Percentiles rank a stretch among this genome's conserved stretches.
phyloP scores from a whole-genome alignment of 2,113 vertebrate genomes.

The Phasianus colchicus region DNA sequence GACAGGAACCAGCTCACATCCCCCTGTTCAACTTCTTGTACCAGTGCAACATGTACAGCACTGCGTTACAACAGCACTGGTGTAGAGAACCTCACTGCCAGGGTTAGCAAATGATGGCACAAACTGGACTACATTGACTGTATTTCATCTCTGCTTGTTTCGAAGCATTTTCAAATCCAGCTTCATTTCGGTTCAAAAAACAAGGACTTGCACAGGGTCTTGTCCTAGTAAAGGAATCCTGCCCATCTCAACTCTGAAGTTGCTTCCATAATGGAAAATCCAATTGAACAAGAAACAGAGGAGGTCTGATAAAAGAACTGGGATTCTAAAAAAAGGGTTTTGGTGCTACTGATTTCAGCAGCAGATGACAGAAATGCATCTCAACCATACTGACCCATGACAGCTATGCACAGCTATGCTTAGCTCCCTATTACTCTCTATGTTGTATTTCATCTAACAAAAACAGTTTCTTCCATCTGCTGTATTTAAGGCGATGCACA shows the following conservation, averaged over 20 bases:
- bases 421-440: background rate
- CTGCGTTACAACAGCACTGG: background rate
- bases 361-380: background rate
- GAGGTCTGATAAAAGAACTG: background rate
- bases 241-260: background rate
- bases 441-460: background rate
- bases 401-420: background rate
- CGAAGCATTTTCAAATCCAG: background rate
- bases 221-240: background rate
- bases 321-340: background rate
- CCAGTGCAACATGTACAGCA: background rate
- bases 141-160: background rate
- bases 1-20: background rate
- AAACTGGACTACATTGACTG: background rate
- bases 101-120: background rate
- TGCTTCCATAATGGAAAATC: background rate
- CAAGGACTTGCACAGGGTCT: background rate
- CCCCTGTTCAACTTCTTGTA: fast-evolving
- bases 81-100: background rate
- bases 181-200: background rate
- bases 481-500: background rate
- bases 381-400: background rate
- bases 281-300: background rate
- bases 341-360: background rate
- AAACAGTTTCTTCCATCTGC: background rate